Conservation (phyloP, 2,888 invertebrate genomes). For the Tachina fera region DNA sequence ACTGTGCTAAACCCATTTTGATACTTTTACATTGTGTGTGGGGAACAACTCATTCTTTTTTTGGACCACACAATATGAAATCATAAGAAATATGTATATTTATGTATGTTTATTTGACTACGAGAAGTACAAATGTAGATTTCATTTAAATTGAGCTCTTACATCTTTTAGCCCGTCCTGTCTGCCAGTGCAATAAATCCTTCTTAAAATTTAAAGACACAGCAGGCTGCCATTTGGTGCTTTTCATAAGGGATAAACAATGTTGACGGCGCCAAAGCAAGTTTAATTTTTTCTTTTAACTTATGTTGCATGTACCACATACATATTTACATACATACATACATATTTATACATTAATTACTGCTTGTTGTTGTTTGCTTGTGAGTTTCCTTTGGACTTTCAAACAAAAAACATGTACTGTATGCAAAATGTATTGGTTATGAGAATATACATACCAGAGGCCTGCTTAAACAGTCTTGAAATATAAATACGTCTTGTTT, state of each 20-base stretch:
- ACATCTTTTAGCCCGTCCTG: constrained; percentile 52
- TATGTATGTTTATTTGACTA: constrained; percentile 1
- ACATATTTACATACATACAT: not conserved
- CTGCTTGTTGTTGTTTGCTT: constrained; percentile 10
- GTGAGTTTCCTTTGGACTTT: constrained; percentile 7
- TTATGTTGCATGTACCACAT: constrained; percentile 15
- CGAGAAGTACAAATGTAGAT: constrained; percentile 49
- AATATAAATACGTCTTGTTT: too few species aligned
- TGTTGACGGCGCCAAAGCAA: constrained; percentile 67
- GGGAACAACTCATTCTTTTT: not conserved
- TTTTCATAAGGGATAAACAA: constrained; percentile 58
- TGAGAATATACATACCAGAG: too few species aligned
- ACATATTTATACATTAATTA: not conserved
- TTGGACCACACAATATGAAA: constrained; percentile 56
- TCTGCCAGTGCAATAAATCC: constrained; percentile 61
- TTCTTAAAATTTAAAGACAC: constrained; percentile 57
- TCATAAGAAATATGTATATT: constrained; percentile 33
- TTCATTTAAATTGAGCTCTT: constrained; percentile 64
- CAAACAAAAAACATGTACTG: not conserved
- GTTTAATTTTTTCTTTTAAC: constrained; percentile 20
- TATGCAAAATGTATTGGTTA: constrained; percentile 17
- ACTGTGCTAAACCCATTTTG: not conserved
- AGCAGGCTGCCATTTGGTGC: constrained; percentile 56
- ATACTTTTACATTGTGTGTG: not conserved
- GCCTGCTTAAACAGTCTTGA: too few species aligned